Evolutionary conservation across 1,140 invertebrate species (phyloP).

Genomic region (Drosophila neocordata): DNA sequence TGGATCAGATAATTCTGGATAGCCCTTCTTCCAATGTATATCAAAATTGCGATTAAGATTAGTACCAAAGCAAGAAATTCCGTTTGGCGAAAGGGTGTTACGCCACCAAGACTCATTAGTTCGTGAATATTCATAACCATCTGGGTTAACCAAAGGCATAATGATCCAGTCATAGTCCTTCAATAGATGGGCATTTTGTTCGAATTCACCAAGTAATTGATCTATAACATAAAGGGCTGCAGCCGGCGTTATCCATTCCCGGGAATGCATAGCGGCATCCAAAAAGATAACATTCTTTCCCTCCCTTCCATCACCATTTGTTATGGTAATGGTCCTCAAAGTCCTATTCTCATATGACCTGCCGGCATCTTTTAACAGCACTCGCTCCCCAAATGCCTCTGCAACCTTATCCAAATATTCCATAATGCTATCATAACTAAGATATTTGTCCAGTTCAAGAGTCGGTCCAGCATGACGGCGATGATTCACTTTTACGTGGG

Average conservation of each 20-base stretch:
- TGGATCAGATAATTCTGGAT: conserved; percentile 21
- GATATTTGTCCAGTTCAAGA: conserved; percentile 30
- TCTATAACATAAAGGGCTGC: conserved; percentile 86
- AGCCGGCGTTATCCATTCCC: conserved; percentile 86
- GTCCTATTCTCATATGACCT: conserved; percentile 83
- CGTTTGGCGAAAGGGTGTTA: conserved; percentile 34
- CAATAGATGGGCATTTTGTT: conserved; percentile 80
- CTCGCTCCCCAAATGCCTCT: conserved; percentile 70
- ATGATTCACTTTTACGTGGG: not conserved
- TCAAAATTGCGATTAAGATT: conserved; percentile 55
- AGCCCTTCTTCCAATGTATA: conserved; percentile 28
- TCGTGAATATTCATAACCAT: conserved; percentile 54
- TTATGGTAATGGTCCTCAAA: conserved; percentile 84
- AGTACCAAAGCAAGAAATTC: conserved; percentile 34
- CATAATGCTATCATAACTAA: conserved; percentile 80
- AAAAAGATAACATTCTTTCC: conserved; percentile 84
- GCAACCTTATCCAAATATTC: conserved; percentile 83
- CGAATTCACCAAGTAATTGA: conserved; percentile 84
- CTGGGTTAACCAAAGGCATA: conserved; percentile 51
- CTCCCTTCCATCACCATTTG: conserved; percentile 54
- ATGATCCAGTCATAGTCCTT: conserved; percentile 53
- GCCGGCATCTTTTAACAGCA: conserved; percentile 69
- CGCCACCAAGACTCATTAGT: conserved; percentile 23
- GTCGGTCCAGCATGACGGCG: no score
- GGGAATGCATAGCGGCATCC: conserved; percentile 85